phyloP scores from a whole-genome alignment of 1,140 invertebrate species.

The Neuroterus valhalla region DNA sequence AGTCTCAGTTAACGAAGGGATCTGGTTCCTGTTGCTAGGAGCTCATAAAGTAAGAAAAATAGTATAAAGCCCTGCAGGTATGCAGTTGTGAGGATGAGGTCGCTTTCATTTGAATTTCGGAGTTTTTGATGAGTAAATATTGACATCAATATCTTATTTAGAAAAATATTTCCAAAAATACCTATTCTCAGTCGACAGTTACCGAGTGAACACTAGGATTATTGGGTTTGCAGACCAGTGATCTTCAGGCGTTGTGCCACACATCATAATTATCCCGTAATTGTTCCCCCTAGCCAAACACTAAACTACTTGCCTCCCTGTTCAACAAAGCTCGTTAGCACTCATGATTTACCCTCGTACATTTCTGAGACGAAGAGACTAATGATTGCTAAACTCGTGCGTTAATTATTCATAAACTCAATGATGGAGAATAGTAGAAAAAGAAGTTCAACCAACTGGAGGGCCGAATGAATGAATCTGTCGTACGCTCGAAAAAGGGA shows the following conservation, averaged over 20 bases:
- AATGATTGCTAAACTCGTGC: conserved; percentile 7
- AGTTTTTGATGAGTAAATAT: conserved; percentile 1
- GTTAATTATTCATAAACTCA: too few relatives aligned
- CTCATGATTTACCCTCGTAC: conserved; percentile 14
- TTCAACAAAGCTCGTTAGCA: conserved; percentile 23
- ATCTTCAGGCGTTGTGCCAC: conserved; percentile 6
- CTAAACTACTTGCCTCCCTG: conserved; percentile 16
- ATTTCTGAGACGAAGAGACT: conserved; percentile 5
- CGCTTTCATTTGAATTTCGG: conserved; percentile 18
- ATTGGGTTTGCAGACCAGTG: conserved; percentile 4
- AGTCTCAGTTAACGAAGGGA: too few relatives aligned
- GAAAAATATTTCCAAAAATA: neutral
- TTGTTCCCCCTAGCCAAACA: conserved; percentile 22
- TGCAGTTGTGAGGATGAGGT: neutral
- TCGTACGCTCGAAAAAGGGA: too few relatives aligned
- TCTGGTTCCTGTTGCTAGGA: too few relatives aligned
- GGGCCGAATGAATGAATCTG: too few relatives aligned
- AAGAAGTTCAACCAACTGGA: too few relatives aligned
- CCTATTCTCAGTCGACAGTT: conserved; percentile 1
- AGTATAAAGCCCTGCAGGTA: too few relatives aligned
- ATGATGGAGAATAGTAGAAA: too few relatives aligned
- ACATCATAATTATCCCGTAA: conserved; percentile 25
- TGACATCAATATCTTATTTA: conserved; percentile 2
- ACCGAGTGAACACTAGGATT: conserved; percentile 10
- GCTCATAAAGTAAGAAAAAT: too few relatives aligned